Conservation (phyloP, 2,113 vertebrate genomes). For the Chaetorhynchus papuensis region DNA sequence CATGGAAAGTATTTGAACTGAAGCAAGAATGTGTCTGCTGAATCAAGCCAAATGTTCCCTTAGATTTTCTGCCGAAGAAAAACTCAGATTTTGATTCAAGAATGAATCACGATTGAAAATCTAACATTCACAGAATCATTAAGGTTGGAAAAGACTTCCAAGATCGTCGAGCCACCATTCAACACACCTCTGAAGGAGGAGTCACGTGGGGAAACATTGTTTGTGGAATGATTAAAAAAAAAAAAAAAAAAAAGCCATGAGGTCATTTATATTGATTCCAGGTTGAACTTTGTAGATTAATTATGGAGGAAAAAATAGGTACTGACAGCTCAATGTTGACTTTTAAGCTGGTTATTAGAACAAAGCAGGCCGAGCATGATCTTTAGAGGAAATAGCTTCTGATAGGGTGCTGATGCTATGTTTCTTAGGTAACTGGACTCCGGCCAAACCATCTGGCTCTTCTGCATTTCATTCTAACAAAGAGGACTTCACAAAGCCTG, state of each 20-base stretch:
- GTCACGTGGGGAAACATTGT: background rate
- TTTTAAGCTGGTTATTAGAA: constrained; percentile 42
- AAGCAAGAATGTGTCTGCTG: background rate
- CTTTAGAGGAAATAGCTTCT: constrained; percentile 51
- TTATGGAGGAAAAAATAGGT: background rate
- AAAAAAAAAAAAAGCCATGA: background rate
- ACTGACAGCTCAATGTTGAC: constrained; percentile 38
- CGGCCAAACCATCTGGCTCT: constrained; percentile 54
- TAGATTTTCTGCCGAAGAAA: background rate
- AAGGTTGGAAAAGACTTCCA: background rate
- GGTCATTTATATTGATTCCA: constrained; percentile 21
- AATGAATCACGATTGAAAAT: background rate
- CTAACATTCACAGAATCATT: background rate
- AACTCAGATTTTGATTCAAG: background rate
- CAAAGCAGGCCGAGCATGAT: background rate
- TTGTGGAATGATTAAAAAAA: background rate
- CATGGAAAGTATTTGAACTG: background rate
- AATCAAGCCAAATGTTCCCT: background rate
- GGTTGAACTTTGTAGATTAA: constrained; percentile 25
- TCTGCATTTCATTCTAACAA: constrained; percentile 59
- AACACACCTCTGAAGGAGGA: background rate
- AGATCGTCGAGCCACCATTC: background rate
- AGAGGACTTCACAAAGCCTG: constrained; percentile 33
- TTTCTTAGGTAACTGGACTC: constrained; percentile 55
- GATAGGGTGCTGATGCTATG: background rate